A percentile compares a stretch with the other conserved stretches of the same genome.
phyloP scores from a whole-genome alignment of 2,113 vertebrate species.

The Sorex fumeus region DNA sequence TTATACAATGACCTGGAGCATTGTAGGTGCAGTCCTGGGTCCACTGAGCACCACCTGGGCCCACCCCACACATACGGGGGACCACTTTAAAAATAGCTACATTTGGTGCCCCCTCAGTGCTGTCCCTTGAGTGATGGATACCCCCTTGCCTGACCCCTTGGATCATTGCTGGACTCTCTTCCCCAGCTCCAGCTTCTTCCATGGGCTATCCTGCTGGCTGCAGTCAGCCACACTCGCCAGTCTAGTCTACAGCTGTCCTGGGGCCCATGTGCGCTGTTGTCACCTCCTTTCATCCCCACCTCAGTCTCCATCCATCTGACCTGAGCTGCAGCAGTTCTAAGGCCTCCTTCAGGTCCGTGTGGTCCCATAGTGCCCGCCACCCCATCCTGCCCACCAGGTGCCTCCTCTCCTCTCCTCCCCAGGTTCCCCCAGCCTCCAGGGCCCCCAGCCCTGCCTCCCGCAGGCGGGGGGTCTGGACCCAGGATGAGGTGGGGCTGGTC shows the following conservation, averaged over 20 bases:
- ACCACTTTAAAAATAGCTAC: not conserved
- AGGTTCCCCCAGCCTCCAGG: too few species aligned
- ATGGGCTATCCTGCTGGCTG: not conserved
- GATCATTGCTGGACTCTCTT: too few species aligned
- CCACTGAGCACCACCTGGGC: too few species aligned
- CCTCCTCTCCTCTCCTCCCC: not conserved
- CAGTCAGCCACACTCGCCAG: not conserved
- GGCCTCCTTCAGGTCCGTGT: not conserved
- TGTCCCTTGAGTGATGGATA: not conserved
- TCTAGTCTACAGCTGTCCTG: not conserved
- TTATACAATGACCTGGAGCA: not conserved
- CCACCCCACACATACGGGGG: too few species aligned
- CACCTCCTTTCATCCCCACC: conserved; percentile 50
- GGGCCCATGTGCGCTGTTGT: not conserved
- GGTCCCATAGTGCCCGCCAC: not conserved
- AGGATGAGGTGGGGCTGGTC: not conserved
- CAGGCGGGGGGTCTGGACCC: too few species aligned
- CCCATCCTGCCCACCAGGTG: accelerated
- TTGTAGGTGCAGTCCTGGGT: not conserved
- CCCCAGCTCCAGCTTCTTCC: not conserved
- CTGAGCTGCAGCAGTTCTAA: conserved; percentile 43
- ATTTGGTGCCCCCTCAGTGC: not conserved
- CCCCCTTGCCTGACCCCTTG: not conserved
- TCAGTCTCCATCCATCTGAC: conserved; percentile 71
- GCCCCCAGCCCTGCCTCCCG: not conserved